A percentile compares a stretch with the other conserved stretches of the same genome.
phyloP scores from a whole-genome alignment of 2,888 invertebrate species.

The Isoperla grammatica region DNA sequence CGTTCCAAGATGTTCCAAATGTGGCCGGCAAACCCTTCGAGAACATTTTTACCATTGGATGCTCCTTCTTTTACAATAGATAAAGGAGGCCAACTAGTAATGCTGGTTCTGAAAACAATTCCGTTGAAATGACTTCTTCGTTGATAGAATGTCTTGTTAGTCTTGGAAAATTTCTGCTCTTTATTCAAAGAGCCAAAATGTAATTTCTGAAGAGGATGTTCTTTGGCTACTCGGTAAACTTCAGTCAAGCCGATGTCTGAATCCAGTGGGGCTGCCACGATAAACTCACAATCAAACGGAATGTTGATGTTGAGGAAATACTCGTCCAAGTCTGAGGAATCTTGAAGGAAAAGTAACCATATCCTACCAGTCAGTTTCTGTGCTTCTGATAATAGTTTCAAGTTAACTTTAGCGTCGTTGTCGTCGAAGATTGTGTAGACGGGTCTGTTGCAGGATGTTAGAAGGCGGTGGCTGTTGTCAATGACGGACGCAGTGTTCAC shows the following conservation, averaged over 20 bases:
- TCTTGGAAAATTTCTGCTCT: too few relatives aligned
- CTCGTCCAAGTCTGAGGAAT: not conserved
- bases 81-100: not conserved
- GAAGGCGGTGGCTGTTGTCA: too few relatives aligned
- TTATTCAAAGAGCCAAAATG: not conserved
- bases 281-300: constrained; percentile 4
- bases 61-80: not conserved
- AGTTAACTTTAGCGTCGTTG: too few relatives aligned
- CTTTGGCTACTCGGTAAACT: not conserved
- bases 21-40: too few relatives aligned
- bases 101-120: not conserved
- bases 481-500: too few relatives aligned
- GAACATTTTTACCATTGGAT: not conserved
- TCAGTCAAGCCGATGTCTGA: not conserved
- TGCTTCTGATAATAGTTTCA: too few relatives aligned
- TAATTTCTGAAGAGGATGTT: not conserved
- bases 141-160: not conserved
- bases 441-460: too few relatives aligned
- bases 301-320: not conserved
- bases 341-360: constrained; percentile 2
- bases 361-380: too few relatives aligned
- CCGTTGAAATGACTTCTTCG: not conserved
- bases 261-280: not conserved
- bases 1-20: too few relatives aligned
- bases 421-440: too few relatives aligned